Conservation (phyloP, 2,797 vertebrate species). For the Loris lydekkerianus region DNA sequence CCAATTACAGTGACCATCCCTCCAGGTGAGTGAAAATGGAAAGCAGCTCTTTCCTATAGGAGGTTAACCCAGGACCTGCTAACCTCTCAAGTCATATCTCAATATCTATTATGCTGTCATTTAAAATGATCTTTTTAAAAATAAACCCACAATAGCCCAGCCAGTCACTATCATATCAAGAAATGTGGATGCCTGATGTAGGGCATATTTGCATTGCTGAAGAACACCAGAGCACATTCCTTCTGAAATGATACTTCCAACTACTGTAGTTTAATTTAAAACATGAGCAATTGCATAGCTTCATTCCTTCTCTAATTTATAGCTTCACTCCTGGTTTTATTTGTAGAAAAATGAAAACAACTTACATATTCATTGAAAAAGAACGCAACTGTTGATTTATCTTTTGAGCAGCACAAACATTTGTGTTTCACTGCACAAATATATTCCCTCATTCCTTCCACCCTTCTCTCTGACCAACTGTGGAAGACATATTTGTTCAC, state of each 20-base stretch:
- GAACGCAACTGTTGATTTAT: not conserved
- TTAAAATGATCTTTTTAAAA: conserved; percentile 50
- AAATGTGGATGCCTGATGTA: not conserved
- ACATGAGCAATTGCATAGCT: not conserved
- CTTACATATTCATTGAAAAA: not conserved
- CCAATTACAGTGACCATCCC: not conserved
- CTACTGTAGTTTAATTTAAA: conserved; percentile 1
- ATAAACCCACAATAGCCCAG: not conserved
- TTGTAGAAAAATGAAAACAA: conserved; percentile 14
- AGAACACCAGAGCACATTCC: conserved; percentile 19
- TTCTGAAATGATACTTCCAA: conserved; percentile 1
- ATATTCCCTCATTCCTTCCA: not conserved
- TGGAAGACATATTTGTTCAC: not conserved
- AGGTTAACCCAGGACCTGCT: not conserved
- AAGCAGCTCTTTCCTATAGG: not conserved
- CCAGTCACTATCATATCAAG: not conserved
- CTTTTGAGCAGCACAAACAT: not conserved
- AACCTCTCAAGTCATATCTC: conserved; percentile 16
- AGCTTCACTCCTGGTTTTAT: not conserved
- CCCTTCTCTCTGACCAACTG: not conserved
- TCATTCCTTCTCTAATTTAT: not conserved
- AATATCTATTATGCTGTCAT: conserved; percentile 23
- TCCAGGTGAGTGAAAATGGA: conserved; percentile 23
- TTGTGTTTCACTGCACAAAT: not conserved
- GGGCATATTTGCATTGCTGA: not conserved